Evolutionary conservation across 2,113 vertebrate species (phyloP).

Genomic region (Marcusenius ussheri): DNA sequence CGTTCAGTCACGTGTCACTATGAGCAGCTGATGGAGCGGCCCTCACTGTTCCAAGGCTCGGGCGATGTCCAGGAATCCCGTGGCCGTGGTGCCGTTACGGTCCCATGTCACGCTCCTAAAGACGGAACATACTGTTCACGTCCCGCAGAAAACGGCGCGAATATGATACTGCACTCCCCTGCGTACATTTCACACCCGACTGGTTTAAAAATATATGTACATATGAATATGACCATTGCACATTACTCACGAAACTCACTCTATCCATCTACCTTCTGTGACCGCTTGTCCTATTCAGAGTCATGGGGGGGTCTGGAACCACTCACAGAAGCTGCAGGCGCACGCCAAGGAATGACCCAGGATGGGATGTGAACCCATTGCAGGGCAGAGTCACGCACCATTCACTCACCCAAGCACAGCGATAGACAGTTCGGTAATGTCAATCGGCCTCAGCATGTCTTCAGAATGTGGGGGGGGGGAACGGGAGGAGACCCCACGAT

Average conservation of each 20-base stretch:
- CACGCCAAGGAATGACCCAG: neutral
- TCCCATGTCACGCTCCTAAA: constrained; percentile 82
- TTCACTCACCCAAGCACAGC: neutral
- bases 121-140: neutral
- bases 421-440: neutral
- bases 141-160: neutral
- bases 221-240: neutral
- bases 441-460: neutral
- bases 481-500: neutral
- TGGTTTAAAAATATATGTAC: neutral
- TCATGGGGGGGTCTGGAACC: no score
- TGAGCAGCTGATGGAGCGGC: neutral
- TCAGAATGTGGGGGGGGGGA: neutral
- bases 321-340: neutral
- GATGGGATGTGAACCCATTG: neutral
- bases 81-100: constrained; percentile 75
- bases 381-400: neutral
- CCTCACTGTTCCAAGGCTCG: constrained; percentile 83
- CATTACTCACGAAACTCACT: neutral
- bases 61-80: constrained; percentile 81
- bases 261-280: neutral
- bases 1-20: no score
- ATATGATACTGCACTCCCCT: neutral
- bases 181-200: neutral
- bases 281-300: neutral